A percentile compares a stretch with the other conserved stretches of the same genome.
phyloP scores from a whole-genome alignment of 2,113 vertebrate genomes.

The Toxotes chatareus region DNA sequence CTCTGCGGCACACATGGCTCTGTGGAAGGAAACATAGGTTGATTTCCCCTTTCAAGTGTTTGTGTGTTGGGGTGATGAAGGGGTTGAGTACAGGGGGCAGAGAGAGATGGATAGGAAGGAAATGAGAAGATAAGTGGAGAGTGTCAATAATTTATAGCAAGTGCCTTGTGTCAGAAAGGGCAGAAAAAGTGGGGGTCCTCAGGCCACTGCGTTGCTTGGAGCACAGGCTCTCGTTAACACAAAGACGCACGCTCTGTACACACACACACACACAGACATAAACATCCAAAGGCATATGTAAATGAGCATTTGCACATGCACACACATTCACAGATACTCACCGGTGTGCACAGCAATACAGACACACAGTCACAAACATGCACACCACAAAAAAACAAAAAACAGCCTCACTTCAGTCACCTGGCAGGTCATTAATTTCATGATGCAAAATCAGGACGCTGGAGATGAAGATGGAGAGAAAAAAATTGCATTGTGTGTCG shows the following conservation, averaged over 20 bases:
- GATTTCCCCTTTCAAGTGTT: slow-evolving; percentile 74
- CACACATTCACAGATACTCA: slow-evolving; percentile 34
- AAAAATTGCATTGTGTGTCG: slow-evolving; percentile 49
- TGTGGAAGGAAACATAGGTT: slow-evolving; percentile 65
- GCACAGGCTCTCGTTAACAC: slow-evolving; percentile 72
- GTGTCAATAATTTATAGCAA: slow-evolving; percentile 77
- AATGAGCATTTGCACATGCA: slow-evolving; percentile 59
- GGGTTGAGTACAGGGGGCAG: slow-evolving; percentile 40
- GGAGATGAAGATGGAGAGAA: slow-evolving; percentile 58
- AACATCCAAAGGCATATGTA: slow-evolving; percentile 71
- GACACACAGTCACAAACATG: slow-evolving; percentile 58
- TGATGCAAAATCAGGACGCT: slow-evolving; percentile 70
- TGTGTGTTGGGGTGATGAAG: slow-evolving; percentile 46
- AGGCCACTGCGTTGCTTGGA: slow-evolving; percentile 62
- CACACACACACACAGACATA: slow-evolving; percentile 19
- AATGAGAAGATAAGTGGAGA: slow-evolving; percentile 60
- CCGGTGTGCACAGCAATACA: slow-evolving; percentile 43
- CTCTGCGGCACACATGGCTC: slow-evolving; percentile 51
- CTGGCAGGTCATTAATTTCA: slow-evolving; percentile 84
- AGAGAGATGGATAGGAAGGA: slow-evolving; percentile 52
- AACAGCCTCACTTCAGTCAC: slow-evolving; percentile 71
- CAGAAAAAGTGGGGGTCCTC: slow-evolving; percentile 69
- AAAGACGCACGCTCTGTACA: slow-evolving; percentile 35
- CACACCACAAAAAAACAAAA: slow-evolving; percentile 52
- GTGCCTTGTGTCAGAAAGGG: slow-evolving; percentile 74